Evolutionary conservation across 1,140 invertebrate species (phyloP), one percentile per base, ranked within the genome.

Genomic region (Chlorops oryzae): DNA sequence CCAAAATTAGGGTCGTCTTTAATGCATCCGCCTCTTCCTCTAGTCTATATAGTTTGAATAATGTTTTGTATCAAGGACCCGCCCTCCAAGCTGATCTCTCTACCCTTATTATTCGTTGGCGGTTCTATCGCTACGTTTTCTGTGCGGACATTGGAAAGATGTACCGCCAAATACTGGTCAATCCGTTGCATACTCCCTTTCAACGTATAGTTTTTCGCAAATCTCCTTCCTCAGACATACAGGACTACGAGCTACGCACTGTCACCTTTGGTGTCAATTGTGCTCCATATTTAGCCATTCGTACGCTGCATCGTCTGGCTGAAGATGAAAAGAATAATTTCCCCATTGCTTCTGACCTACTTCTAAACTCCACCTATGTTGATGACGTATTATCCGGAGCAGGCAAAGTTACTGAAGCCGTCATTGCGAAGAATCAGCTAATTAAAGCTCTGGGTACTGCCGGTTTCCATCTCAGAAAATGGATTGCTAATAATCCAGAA

Each of bases 81-180:
- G 23, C 39, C 22, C 17, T 49, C 12, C 37, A 41, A 7, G 20
- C 3, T 6, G 46, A 47, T 17, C 15, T 39, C 1, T 24, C 28
- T 20, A 20, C 22, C 13, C 24, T 49, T 21, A 40, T 49, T n/a
- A 9, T 41, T 3, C 12, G 15, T 17, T 49, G 37, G 37, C 22
- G 38, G 13, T 22, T 40, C 15, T 49, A 27, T 23, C 15, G 41
- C 28, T 49, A 25, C 27, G 44, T 47, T 3, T 47, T 47, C 20
- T 34, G 22, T 17, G 37, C 34, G 5, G 34, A 46, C 22, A 51
- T 46, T 15, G 13, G 40, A 38, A 25, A 50, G 32, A 45, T 52
- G 43, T 52, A 47, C 20, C 43, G 37, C 4, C 35, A 52, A 23
- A 52, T 40, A 24, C 39, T 46, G 20, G 22, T 51, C 2, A 15